These are phyloP conservation scores for Limnodromus scolopaceus DNA, from an alignment of 2,797 vertebrate species.

Conservation along the genomic window DNA sequence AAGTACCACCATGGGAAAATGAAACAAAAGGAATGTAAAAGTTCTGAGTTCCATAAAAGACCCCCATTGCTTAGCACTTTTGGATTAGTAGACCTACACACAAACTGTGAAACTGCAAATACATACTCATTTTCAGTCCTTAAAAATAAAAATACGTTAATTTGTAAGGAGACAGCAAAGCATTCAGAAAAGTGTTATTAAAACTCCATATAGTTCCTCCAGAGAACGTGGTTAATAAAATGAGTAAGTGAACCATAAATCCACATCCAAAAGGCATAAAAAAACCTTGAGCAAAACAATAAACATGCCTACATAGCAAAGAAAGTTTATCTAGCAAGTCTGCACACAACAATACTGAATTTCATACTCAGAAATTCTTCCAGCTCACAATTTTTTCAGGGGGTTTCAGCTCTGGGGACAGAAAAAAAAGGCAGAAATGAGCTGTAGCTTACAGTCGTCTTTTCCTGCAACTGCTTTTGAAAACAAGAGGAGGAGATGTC, in stretches of 20 bases:
- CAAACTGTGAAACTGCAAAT: conserved; percentile 1
- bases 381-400: conserved; percentile 57
- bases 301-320: conserved; percentile 16
- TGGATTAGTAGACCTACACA: background rate
- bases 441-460: background rate
- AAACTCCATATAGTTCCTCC: background rate
- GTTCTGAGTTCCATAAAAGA: background rate
- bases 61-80: background rate
- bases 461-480: background rate
- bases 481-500: background rate
- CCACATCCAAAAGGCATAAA: conserved; percentile 7
- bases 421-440: conserved; percentile 60
- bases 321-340: conserved; percentile 27
- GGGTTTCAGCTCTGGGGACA: conserved; percentile 63
- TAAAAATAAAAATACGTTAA: conserved; percentile 25
- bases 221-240: conserved; percentile 38
- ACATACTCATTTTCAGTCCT: conserved; percentile 7
- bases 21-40: background rate
- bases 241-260: conserved; percentile 21
- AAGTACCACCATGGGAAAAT: background rate
- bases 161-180: conserved; percentile 20
- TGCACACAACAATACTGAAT: conserved; percentile 40
- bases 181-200: conserved; percentile 15
- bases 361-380: conserved; percentile 68
- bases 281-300: background rate